These are phyloP conservation scores for Macrotus californicus DNA, from an alignment of 2,113 vertebrate species.

Conservation along the genomic window DNA sequence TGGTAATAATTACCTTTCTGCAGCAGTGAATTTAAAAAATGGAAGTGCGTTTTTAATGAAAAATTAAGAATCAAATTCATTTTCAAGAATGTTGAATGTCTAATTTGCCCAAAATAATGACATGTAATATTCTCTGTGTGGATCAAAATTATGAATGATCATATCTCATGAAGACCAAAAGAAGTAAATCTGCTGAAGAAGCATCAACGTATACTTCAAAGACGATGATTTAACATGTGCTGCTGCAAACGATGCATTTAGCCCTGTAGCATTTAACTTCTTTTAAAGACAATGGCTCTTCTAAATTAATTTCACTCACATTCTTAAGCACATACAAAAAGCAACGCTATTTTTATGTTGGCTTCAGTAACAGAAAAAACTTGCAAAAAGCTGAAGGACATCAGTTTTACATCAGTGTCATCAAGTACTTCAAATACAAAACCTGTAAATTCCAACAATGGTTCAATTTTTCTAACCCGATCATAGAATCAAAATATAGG, in stretches of 20 bases:
- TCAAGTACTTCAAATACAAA: neutral
- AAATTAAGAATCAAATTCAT: conserved; percentile 30
- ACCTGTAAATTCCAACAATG: conserved; percentile 3
- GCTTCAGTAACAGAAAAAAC: conserved; percentile 12
- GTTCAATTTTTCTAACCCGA: neutral
- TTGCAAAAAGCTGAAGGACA: neutral
- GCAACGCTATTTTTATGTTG: conserved; percentile 3
- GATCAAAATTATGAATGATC: conserved; percentile 33
- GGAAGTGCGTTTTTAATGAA: neutral
- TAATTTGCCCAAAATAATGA: conserved; percentile 12
- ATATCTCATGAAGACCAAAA: conserved; percentile 41
- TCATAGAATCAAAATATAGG: neutral
- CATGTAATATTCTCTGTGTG: neutral
- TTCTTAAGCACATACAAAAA: conserved; percentile 4
- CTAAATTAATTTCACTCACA: conserved; percentile 30
- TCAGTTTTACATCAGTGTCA: neutral
- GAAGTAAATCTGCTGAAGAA: conserved; percentile 46
- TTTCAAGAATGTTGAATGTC: neutral
- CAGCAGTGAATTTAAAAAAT: conserved; percentile 21
- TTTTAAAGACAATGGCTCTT: conserved; percentile 37
- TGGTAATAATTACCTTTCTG: conserved; percentile 33
- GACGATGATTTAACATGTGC: neutral
- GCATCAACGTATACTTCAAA: conserved; percentile 35
- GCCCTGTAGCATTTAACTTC: neutral
- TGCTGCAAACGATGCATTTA: conserved; percentile 40